phyloP scores from a whole-genome alignment of 2,113 vertebrate genomes.

The Ia io region DNA sequence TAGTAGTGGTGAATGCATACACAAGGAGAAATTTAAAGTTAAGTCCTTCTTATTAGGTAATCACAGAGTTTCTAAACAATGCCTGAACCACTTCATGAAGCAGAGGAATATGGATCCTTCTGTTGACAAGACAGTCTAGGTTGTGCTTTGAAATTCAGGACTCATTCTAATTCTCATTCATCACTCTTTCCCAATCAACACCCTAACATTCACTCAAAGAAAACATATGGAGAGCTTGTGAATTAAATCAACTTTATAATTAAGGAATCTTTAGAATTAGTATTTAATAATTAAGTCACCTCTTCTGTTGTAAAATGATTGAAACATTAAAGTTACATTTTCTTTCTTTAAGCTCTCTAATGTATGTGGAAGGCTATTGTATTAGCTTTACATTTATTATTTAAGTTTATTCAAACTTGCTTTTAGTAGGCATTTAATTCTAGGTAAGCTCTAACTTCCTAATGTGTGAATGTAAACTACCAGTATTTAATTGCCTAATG shows the following conservation, averaged over 20 bases:
- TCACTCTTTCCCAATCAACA: neutral
- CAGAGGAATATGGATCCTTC: neutral
- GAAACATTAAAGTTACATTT: neutral
- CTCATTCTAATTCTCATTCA: neutral
- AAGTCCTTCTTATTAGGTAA: neutral
- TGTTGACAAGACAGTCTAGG: neutral
- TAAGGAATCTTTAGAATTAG: neutral
- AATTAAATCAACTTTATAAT: neutral
- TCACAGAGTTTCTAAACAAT: neutral
- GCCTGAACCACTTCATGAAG: neutral
- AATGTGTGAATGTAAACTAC: neutral
- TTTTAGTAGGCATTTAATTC: neutral
- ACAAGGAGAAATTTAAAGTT: neutral
- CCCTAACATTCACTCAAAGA: neutral
- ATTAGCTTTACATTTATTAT: neutral
- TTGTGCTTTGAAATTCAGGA: neutral
- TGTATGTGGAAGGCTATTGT: neutral
- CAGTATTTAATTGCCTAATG: neutral
- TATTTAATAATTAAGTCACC: neutral
- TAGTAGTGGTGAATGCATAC: neutral
- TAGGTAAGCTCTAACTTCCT: neutral
- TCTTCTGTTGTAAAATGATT: neutral
- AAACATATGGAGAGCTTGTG: neutral
- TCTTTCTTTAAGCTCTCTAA: neutral
- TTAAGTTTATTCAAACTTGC: neutral